Percentiles rank a stretch among this genome's conserved stretches.
phyloP scores from a whole-genome alignment of 2,797 vertebrate species.

The Amphiprion clarkii region DNA sequence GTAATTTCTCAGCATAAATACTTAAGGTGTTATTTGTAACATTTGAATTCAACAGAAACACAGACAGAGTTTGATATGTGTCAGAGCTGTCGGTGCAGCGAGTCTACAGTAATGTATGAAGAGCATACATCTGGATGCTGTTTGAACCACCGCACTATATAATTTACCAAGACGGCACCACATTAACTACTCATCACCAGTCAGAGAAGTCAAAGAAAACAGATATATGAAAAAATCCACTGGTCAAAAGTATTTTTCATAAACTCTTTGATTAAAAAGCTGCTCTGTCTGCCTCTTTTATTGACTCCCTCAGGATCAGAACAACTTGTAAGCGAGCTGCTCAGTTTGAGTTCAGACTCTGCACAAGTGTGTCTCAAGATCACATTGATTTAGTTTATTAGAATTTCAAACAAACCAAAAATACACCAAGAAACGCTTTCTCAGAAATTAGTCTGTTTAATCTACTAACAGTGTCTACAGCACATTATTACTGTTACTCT shows the following conservation, averaged over 20 bases:
- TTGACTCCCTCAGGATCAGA: constrained; percentile 11
- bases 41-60: constrained; percentile 13
- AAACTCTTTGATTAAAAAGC: constrained; percentile 15
- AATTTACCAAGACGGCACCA: constrained; percentile 11
- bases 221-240: constrained; percentile 8
- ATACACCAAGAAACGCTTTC: neutral
- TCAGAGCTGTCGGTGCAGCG: neutral
- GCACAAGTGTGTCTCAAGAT: constrained; percentile 7
- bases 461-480: neutral
- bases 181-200: neutral
- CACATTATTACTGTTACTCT: neutral
- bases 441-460: neutral
- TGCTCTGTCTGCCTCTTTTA: constrained; percentile 10
- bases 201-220: neutral
- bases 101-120: constrained; percentile 1
- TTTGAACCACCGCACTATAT: neutral
- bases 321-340: constrained; percentile 8
- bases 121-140: constrained; percentile 11
- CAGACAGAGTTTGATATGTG: neutral
- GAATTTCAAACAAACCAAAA: constrained; percentile 16
- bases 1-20: constrained; percentile 38
- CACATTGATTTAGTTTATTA: neutral
- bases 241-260: constrained; percentile 9
- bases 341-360: constrained; percentile 22
- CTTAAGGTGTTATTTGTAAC: constrained; percentile 4